Evolutionary conservation across 2,797 vertebrate species (phyloP).

Genomic region (Parambassis ranga): DNA sequence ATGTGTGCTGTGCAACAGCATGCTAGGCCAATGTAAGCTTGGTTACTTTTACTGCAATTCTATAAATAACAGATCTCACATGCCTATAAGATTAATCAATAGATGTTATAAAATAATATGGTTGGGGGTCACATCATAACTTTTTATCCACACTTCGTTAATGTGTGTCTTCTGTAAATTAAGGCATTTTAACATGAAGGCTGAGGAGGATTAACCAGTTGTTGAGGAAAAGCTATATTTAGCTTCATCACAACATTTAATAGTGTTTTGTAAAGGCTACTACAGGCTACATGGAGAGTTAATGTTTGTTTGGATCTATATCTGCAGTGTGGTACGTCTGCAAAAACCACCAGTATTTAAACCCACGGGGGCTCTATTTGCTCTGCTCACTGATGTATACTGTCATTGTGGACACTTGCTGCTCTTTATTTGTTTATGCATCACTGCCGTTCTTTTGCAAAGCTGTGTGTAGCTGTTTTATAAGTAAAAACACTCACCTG

Average conservation of each 20-base stretch:
- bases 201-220: too few species aligned
- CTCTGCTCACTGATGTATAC: not conserved
- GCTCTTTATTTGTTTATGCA: conserved; percentile 1
- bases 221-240: too few species aligned
- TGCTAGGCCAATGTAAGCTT: not conserved
- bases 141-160: too few species aligned
- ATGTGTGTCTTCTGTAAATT: too few species aligned
- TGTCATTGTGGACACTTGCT: conserved; percentile 10
- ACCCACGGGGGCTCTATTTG: not conserved
- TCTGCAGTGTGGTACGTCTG: not conserved
- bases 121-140: too few species aligned
- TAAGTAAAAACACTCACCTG: not conserved
- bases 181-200: too few species aligned
- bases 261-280: not conserved
- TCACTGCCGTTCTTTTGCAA: not conserved
- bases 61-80: not conserved
- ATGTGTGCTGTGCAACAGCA: not conserved
- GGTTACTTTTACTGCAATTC: not conserved
- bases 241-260: not conserved
- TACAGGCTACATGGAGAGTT: not conserved
- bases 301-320: not conserved
- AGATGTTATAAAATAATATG: too few species aligned
- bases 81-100: too few species aligned
- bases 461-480: not conserved
- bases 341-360: not conserved